A percentile compares a stretch with the other conserved stretches of the same genome.
Evolutionary conservation across 2,797 vertebrate species (phyloP).

Genomic region (Acomys russatus): DNA sequence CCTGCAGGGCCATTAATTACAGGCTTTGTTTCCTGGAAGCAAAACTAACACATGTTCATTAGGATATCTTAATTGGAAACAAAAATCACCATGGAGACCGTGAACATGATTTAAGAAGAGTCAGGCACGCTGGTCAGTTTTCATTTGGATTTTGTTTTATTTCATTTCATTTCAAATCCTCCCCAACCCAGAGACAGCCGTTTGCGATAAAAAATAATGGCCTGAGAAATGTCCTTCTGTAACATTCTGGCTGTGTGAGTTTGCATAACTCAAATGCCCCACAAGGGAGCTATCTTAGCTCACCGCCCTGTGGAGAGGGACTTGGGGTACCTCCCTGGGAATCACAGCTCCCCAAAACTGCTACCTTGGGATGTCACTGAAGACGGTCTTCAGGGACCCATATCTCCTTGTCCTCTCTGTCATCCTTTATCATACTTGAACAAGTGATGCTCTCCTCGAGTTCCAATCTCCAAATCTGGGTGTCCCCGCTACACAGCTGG

Average conservation of each 20-base stretch:
- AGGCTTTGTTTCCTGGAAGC: constrained; percentile 32
- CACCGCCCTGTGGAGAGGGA: not conserved
- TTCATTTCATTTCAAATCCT: constrained; percentile 76
- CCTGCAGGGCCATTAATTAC: constrained; percentile 69
- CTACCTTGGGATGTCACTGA: constrained; percentile 15
- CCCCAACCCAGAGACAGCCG: constrained; percentile 79
- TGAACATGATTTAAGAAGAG: constrained; percentile 79
- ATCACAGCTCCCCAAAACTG: constrained; percentile 31
- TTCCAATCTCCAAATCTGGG: not conserved
- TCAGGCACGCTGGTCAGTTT: constrained; percentile 81
- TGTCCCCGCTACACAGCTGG: not conserved
- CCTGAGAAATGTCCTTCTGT: constrained; percentile 76
- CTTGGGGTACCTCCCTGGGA: not conserved
- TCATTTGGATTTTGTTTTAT: constrained; percentile 83
- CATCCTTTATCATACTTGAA: not conserved
- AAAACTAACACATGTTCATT: constrained; percentile 68
- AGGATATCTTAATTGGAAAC: constrained; percentile 82
- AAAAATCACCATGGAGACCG: constrained; percentile 76
- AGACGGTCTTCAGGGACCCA: not conserved
- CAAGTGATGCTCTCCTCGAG: not conserved
- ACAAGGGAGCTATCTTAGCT: constrained; percentile 24
- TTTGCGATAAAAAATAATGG: constrained; percentile 82
- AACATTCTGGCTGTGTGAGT: constrained; percentile 43
- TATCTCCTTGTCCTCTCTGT: not conserved
- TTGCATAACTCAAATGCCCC: constrained; percentile 58